Base-by-base conservation (phyloP, 1,140 invertebrate genomes). In the Hesperophylax magnus region DNA sequence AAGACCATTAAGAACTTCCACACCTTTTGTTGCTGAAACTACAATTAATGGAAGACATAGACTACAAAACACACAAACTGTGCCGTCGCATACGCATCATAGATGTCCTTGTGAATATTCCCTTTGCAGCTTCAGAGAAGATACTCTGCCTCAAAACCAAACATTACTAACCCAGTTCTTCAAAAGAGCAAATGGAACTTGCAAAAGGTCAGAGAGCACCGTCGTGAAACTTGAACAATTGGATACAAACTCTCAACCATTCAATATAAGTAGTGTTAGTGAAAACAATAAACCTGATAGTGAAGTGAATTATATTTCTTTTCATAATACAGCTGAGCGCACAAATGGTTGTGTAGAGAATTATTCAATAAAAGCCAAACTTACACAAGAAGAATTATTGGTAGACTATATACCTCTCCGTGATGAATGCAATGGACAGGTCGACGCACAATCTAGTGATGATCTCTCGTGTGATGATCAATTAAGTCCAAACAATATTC, bases 81-180 rank as follows among this genome's bases (percentile, higher is more conserved):
- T 14, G 8, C 39, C 39, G 27, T 27, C 27, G 5, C 53, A 54
- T 2, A 7, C n/a, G n/a, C n/a, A n/a, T 18, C 20, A 58, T 22
- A 47, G 1, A 1, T 47, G 63, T 27, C 17, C 31, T 17, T 67
- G 63, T 31, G 22, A 8, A n/a, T n/a, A 67, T n/a, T 67, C 63
- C 18, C 0, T 11, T 7, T 47, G 63, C 27, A 39, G 31, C 18
- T 17, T 67, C 15, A 31, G 47, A 58, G 77, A 79, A 18, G 65
- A 60, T 56, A 8, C 39, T 47, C 27, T 79, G 31, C 63, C 77
- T 58, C 34, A 72, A 72, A 65, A 65, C n/a, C 77, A 79, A 79
- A 79, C 65, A 8, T 71, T 71, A 22, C 39, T 78, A 11, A 78
- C 77, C 17, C 31, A 69, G 4, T 78, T 78, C 18, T 78, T 78